Conservation (phyloP, 2,113 vertebrate species). For the Azemiops feae region DNA sequence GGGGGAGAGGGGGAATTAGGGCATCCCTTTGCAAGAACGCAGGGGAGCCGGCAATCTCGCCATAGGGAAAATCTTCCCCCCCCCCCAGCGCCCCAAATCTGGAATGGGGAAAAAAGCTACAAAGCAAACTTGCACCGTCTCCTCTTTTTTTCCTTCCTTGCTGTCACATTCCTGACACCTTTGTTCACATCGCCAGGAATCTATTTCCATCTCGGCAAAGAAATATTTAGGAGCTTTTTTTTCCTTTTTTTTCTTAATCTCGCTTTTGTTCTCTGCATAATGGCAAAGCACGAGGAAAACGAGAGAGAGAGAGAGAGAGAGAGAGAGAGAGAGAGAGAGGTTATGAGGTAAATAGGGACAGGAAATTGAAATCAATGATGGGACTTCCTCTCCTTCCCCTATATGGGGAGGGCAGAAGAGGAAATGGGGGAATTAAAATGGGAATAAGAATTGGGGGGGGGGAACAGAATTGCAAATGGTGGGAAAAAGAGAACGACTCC, state of each 20-base stretch:
- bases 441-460: not conserved
- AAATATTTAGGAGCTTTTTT: not conserved
- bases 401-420: not conserved
- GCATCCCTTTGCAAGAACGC: not conserved
- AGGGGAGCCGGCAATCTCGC: not conserved
- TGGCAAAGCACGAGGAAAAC: not conserved
- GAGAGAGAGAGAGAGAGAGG: no score
- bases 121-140: not conserved
- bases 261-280: slow-evolving; percentile 7
- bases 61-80: not conserved
- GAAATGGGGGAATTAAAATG: not conserved
- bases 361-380: not conserved
- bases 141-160: not conserved
- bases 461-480: no score
- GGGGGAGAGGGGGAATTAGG: not conserved
- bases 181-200: not conserved
- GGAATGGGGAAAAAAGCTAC: not conserved
- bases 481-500: no score
- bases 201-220: slow-evolving; percentile 12
- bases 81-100: no score
- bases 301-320: not conserved
- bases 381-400: not conserved
- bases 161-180: not conserved
- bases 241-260: no score
- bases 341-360: not conserved